Base-by-base conservation (phyloP, 30 jellyfish, hydroid and myxozoan genomes). In the Clytia hemisphaerica region DNA sequence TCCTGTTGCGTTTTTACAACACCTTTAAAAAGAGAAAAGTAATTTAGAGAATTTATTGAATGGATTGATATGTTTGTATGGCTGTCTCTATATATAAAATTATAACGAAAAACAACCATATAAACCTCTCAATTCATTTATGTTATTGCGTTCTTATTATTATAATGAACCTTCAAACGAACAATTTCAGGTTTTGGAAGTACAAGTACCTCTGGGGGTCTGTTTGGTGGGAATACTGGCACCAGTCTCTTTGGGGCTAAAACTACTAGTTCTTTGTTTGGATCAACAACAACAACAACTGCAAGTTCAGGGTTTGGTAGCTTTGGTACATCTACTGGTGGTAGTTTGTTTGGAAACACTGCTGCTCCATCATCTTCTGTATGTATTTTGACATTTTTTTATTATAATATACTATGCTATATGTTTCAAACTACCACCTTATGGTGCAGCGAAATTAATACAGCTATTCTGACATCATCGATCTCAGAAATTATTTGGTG, bases 201-300 rank as follows among this genome's bases (percentile, higher is more conserved):
- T 6, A n/a, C n/a, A n/a, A 69, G 34, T 15, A 46, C 78, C 29
- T 12, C 60, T 49, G 54, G 55, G 5, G 81, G 81, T 0, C 48
- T 69, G 28, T 69, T 69, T 69, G 81, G 81, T 21, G 33, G 31
- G 15, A 37, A 65, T 12, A 30, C 70, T 5, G 49, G 83, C 42
- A 84, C 93, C 30, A 83, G 95, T 24, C 81, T 88, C 37, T 88
- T 88, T 68, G 96, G 96, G 4, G 75, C 92, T 14, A 74, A 74
- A 51, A 84, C 94, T 18, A 65, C 93, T 16, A 70, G 57, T 29
- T 79, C 97, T 21, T 24, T 80, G 57, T 79, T 80, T 79, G 97
- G 97, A 3, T 12, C 85, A 16, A 63, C 78, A 1, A 26, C 92
- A 18, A 75, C 81, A 2, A 58, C 95, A 53, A 75, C 59, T 34